Base-by-base conservation (phyloP, 2,888 invertebrate genomes). In the Formica aserva region DNA sequence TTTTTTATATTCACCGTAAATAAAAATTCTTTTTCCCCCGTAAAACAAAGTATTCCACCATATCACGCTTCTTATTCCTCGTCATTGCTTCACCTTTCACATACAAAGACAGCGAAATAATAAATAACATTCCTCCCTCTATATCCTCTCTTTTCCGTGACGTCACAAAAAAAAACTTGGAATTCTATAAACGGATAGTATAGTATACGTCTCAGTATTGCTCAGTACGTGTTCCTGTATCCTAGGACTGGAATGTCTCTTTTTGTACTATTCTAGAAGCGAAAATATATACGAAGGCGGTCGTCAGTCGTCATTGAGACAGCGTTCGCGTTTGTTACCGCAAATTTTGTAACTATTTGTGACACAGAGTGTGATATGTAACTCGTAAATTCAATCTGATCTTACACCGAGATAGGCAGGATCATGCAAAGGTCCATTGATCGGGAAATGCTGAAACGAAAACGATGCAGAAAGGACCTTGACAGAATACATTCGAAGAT, bases 401-500 rank as follows among this genome's bases (percentile, higher is more conserved):
- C 55, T 52, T 67, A 15, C 26, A n/a, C 8, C 22, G 41, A 22
- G 41, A 57, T 15, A 5, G 26, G 55, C 13, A 77, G 41, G 18
- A n/a, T 41, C 32, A 22, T 32, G 26, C 52, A 13, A 8, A 60
- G 18, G 0, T 13, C n/a, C 8, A 13, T 13, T 13, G 26, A 78
- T 18, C 71, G 11, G 4, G 6, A 29, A n/a, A 13, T 26, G 13
- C 3, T 35, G 22, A 78, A 18, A 9, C 29, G 18, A 15, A 78
- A 60, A n/a, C 75, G 75, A 45, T 57, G 74, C 18, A 74, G 18
- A 11, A 45, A 3, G 22, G 75, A 78, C 8, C 57, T 74, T 32
- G 32, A 78, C 22, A 32, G 11, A 3, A 45, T 78, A 22, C 78
- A 74, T 22, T 78, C 57, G 1, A 78, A 32, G 22, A 78, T 78